These are phyloP conservation scores for Argopecten irradians DNA, from an alignment of 1,140 invertebrate genomes.

Conservation along the genomic window DNA sequence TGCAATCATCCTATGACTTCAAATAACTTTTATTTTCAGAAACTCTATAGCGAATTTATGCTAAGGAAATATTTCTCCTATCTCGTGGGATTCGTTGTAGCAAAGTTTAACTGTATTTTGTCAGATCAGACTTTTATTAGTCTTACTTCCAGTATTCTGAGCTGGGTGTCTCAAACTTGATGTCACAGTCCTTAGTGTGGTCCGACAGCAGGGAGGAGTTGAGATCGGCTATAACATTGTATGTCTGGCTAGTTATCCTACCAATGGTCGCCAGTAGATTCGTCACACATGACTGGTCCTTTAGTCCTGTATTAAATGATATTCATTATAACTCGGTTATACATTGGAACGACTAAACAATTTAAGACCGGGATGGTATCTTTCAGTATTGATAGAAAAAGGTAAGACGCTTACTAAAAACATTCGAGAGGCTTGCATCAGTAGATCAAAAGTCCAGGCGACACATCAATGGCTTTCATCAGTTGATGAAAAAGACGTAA, in stretches of 20 bases:
- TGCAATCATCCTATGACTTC: too few relatives aligned
- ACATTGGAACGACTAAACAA: too few relatives aligned
- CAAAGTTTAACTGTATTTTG: background rate
- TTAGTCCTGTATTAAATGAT: background rate
- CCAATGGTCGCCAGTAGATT: conserved; percentile 24
- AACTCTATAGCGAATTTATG: too few relatives aligned
- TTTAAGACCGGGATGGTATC: too few relatives aligned
- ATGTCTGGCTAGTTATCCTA: background rate
- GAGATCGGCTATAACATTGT: background rate
- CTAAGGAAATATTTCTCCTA: too few relatives aligned
- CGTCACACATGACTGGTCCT: conserved; percentile 39
- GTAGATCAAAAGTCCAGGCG: too few relatives aligned
- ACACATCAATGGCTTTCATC: too few relatives aligned
- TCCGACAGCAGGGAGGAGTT: conserved; percentile 25
- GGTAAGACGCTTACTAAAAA: background rate
- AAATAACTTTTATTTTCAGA: too few relatives aligned
- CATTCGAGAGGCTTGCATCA: background rate
- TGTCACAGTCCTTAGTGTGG: conserved; percentile 35
- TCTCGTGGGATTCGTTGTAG: too few relatives aligned
- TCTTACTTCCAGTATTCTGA: conserved; percentile 62
- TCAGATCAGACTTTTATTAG: background rate
- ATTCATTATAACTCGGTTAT: too few relatives aligned
- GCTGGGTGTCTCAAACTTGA: conserved; percentile 48
- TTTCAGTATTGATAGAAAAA: conserved; percentile 46
- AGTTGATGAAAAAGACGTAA: too few relatives aligned